Evolutionary conservation across 2,888 invertebrate species (phyloP).

Genomic region (Spodoptera littoralis): DNA sequence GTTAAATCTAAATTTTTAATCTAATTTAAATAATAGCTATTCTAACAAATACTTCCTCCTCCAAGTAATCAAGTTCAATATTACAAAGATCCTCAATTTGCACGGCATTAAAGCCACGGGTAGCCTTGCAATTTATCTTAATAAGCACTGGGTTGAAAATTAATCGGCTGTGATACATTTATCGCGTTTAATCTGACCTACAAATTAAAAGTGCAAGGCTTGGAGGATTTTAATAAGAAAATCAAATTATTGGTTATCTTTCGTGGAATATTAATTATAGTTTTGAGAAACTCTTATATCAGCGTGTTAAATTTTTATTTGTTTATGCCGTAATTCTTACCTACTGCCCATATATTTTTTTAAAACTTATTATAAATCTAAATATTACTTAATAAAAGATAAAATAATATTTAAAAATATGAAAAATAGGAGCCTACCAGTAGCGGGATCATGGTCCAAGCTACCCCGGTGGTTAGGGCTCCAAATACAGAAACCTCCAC

Average conservation of each 20-base stretch:
- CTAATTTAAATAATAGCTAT: too few species aligned
- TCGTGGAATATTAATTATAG: background rate
- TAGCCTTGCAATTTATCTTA: constrained; percentile 56
- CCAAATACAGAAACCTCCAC: too few species aligned
- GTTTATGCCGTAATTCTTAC: too few species aligned
- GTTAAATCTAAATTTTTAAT: too few species aligned
- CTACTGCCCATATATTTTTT: too few species aligned
- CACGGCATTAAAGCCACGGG: constrained; percentile 26
- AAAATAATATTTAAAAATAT: too few species aligned
- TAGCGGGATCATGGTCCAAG: too few species aligned
- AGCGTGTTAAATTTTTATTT: background rate
- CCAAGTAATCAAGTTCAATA: constrained; percentile 15
- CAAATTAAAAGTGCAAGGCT: constrained; percentile 50
- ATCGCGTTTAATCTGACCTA: constrained; percentile 55
- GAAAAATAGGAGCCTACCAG: too few species aligned
- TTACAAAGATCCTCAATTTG: constrained; percentile 12
- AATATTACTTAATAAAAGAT: too few species aligned
- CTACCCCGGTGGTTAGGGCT: too few species aligned
- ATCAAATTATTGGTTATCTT: constrained; percentile 4
- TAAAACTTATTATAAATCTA: too few species aligned
- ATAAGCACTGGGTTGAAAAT: constrained; percentile 54
- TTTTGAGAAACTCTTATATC: background rate
- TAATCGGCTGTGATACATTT: constrained; percentile 58
- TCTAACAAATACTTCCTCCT: too few species aligned
- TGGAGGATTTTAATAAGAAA: constrained; percentile 1